These are phyloP conservation scores for Chrysocyon brachyurus DNA, from an alignment of 2,797 vertebrate genomes.

Conservation along the genomic window DNA sequence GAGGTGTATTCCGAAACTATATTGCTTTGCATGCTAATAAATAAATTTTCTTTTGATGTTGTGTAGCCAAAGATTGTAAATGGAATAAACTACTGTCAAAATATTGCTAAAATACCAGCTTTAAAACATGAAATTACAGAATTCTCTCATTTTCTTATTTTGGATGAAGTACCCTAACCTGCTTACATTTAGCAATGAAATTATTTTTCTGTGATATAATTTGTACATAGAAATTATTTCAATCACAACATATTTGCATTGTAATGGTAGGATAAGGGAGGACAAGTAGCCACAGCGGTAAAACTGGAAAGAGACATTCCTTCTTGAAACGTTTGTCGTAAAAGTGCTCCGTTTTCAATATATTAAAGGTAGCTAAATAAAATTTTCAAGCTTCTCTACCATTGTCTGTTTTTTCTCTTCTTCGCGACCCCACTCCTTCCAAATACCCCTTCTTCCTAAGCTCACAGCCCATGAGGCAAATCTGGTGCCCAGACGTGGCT, in stretches of 20 bases:
- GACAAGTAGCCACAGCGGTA: constrained; percentile 76
- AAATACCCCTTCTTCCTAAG: background rate
- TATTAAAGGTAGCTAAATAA: constrained; percentile 92
- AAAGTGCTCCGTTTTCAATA: constrained; percentile 89
- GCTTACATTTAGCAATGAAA: constrained; percentile 86
- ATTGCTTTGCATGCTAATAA: constrained; percentile 87
- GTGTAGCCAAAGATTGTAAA: constrained; percentile 86
- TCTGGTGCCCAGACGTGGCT: background rate
- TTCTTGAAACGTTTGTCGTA: constrained; percentile 88
- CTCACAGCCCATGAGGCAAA: background rate
- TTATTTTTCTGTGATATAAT: constrained; percentile 92
- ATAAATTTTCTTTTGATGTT: constrained; percentile 86
- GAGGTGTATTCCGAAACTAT: constrained; percentile 86
- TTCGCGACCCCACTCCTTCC: background rate
- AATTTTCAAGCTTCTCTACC: constrained; percentile 88
- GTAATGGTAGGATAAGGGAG: constrained; percentile 67
- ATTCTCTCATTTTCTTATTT: constrained; percentile 85
- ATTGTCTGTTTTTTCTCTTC: constrained; percentile 69
- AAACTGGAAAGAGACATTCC: constrained; percentile 83
- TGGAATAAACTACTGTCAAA: constrained; percentile 81
- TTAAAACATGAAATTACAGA: constrained; percentile 77
- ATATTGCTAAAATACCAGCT: constrained; percentile 81
- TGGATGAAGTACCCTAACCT: constrained; percentile 78
- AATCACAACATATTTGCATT: constrained; percentile 73
- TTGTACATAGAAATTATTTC: constrained; percentile 85